Conservation (phyloP, 2,113 vertebrate species). For the Peromyscus californicus region DNA sequence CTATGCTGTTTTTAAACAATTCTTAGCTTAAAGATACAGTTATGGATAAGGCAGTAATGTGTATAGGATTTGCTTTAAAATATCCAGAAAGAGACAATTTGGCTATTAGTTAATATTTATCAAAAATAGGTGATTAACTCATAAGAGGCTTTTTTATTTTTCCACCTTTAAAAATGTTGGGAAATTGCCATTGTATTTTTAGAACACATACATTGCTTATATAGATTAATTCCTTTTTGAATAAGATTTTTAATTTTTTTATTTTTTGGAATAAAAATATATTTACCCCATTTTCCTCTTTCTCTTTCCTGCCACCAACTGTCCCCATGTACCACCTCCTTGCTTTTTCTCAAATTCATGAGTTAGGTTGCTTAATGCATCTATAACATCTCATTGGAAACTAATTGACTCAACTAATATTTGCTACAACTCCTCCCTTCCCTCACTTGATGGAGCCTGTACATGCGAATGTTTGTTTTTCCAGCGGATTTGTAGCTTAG, state of each 20-base stretch:
- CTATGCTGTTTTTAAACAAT: conserved; percentile 36
- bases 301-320: neutral
- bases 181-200: conserved; percentile 39
- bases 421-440: neutral
- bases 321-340: neutral
- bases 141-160: neutral
- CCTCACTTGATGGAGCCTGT: neutral
- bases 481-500: conserved; percentile 18
- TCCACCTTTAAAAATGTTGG: conserved; percentile 20
- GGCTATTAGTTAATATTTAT: conserved; percentile 7
- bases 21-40: neutral
- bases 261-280: neutral
- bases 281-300: neutral
- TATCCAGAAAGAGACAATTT: neutral
- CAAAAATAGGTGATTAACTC: conserved; percentile 16
- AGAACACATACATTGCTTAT: conserved; percentile 10
- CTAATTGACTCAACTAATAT: neutral
- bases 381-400: neutral
- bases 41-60: conserved; percentile 1
- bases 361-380: neutral
- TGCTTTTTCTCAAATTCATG: too few relatives aligned
- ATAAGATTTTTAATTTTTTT: neutral
- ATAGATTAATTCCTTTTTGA: neutral
- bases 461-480: neutral
- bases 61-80: conserved; percentile 38